Conservation (phyloP, 2,113 vertebrate genomes). For the Corydoras sp. region DNA sequence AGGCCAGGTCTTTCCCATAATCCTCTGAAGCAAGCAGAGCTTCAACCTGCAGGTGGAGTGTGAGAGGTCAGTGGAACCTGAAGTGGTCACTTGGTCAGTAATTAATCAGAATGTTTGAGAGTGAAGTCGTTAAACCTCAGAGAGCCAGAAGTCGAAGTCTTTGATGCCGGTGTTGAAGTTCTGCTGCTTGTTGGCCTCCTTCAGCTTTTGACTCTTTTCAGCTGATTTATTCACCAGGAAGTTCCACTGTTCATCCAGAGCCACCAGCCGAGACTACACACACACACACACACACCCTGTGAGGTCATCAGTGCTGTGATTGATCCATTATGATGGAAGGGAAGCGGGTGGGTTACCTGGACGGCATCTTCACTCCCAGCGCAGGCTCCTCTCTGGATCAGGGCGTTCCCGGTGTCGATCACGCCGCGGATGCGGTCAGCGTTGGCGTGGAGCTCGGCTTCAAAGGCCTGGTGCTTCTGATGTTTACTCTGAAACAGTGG, state of each 20-base stretch:
- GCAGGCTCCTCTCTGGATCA: conserved; percentile 92
- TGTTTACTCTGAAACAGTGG: conserved; percentile 83
- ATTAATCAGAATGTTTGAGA: too few species aligned
- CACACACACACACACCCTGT: too few species aligned
- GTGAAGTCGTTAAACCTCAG: conserved; percentile 71
- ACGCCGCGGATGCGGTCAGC: conserved; percentile 92
- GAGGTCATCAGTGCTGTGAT: too few species aligned
- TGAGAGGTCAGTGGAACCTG: not conserved
- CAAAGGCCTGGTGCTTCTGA: conserved; percentile 97
- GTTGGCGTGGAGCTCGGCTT: conserved; percentile 94
- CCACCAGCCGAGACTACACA: conserved; percentile 75
- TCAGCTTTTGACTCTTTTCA: conserved; percentile 97
- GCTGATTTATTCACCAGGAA: conserved; percentile 97
- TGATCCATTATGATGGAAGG: too few species aligned
- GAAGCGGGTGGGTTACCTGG: too few species aligned
- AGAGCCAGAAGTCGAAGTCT: conserved; percentile 99
- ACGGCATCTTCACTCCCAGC: conserved; percentile 59
- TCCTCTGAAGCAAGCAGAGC: conserved; percentile 96
- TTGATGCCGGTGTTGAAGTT: conserved; percentile 99
- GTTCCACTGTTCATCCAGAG: conserved; percentile 95
- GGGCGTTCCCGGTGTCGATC: conserved; percentile 90
- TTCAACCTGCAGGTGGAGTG: conserved; percentile 68
- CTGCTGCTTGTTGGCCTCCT: conserved; percentile 97
- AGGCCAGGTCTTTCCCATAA: conserved; percentile 96
- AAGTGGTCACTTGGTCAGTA: too few species aligned